These are phyloP conservation scores for Seira musarum DNA, from an alignment of 2,888 invertebrate species.

Conservation along the genomic window DNA sequence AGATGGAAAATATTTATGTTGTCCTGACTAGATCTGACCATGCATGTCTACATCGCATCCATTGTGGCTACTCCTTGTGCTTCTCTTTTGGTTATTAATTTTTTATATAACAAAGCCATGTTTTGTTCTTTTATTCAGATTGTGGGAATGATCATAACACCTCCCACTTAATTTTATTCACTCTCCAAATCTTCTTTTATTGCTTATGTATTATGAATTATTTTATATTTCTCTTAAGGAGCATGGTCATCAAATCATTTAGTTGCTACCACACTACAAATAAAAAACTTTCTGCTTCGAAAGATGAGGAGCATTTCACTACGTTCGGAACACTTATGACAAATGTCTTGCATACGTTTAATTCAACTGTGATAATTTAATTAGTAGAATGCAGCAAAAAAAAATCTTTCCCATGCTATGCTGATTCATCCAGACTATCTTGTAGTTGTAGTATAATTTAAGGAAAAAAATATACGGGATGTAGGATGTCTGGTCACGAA, in stretches of 20 bases:
- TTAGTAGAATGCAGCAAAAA: conserved; percentile 46
- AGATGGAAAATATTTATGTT: neutral
- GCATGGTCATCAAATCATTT: conserved; percentile 8
- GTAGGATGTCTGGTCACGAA: too few species aligned
- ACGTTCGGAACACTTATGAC: too few species aligned
- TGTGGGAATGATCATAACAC: conserved; percentile 12
- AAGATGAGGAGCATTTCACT: too few species aligned
- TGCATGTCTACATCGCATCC: neutral
- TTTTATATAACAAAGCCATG: conserved; percentile 3
- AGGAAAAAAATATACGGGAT: too few species aligned
- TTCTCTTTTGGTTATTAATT: conserved; percentile 1
- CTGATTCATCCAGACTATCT: neutral
- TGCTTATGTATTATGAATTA: conserved; percentile 1
- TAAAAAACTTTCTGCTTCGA: neutral
- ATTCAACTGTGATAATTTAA: conserved; percentile 55
- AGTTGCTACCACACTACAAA: neutral
- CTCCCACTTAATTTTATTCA: conserved; percentile 15
- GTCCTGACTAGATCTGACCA: neutral
- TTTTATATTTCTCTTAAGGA: conserved; percentile 14
- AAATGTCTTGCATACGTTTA: neutral
- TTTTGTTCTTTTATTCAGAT: conserved; percentile 10
- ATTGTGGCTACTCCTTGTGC: neutral
- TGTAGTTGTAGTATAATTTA: too few species aligned
- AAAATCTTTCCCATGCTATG: conserved; percentile 51
- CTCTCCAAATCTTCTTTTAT: conserved; percentile 17